phyloP scores from a whole-genome alignment of 2,888 invertebrate species.

The Apodemia mormo region DNA sequence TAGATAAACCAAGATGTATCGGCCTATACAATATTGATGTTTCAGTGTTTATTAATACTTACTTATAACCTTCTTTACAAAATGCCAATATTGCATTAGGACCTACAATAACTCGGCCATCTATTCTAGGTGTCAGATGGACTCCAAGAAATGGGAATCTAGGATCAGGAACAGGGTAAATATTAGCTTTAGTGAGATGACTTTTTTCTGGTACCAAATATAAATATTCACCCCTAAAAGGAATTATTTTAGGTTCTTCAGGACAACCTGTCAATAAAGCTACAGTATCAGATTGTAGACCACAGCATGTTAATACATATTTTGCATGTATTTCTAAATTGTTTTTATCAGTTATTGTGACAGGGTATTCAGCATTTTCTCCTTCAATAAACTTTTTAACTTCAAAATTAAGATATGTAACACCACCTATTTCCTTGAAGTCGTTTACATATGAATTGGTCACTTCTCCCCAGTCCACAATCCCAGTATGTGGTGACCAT shows the following conservation, averaged over 20 bases:
- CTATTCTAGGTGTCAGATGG: conserved; percentile 98
- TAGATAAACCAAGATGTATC: not conserved
- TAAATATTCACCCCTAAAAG: conserved; percentile 98
- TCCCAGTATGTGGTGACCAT: conserved; percentile 98
- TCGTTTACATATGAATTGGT: conserved; percentile 91
- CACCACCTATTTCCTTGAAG: conserved; percentile 89
- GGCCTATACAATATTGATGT: not conserved
- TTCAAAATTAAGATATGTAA: conserved; percentile 88
- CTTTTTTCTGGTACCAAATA: conserved; percentile 89
- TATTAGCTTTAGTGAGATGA: conserved; percentile 92
- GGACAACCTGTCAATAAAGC: conserved; percentile 94
- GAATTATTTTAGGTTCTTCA: conserved; percentile 90
- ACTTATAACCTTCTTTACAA: conserved; percentile 97
- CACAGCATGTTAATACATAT: conserved; percentile 96
- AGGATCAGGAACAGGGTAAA: conserved; percentile 99
- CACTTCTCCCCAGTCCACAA: conserved; percentile 94
- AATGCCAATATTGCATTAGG: conserved; percentile 98
- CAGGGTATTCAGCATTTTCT: conserved; percentile 82
- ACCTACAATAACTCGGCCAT: conserved; percentile 97
- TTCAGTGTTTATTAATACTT: conserved; percentile 43
- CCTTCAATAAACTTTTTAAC: conserved; percentile 86
- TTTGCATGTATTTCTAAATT: conserved; percentile 82
- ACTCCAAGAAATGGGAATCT: conserved; percentile 98
- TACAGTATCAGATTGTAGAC: conserved; percentile 95
- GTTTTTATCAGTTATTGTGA: conserved; percentile 74